Base-by-base conservation (phyloP, 2,888 invertebrate species). In the Zootermopsis nevadensis region DNA sequence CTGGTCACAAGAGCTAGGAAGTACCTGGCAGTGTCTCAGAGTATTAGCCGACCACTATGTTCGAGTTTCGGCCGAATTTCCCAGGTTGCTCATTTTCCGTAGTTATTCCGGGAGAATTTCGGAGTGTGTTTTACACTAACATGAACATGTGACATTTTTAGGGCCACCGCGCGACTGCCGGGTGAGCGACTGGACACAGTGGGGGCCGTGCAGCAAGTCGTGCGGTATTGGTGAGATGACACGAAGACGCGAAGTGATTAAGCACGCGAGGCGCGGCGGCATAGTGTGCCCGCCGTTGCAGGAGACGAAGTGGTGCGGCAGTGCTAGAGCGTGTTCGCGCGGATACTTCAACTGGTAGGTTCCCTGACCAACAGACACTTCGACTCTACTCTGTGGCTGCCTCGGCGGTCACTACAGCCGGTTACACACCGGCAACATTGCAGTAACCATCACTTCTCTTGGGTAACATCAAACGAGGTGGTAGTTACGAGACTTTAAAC, bases 161-260 rank as follows among this genome's bases (percentile, higher is more conserved):
- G 92, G 92, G 87, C 90, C 92, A 88, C 93, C 95, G 82, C 92
- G 95, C 86, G 96, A 97, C 90, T 97, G 97, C 90, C 94, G 95
- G 86, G 95, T 97, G 81, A 93, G 95, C 85, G 94, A 94, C 86
- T 97, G 97, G 97, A 94, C 95, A 38, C 93, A 94, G 83, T 97
- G 97, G 97, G 94, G 95, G 87, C 91, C 93, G 15, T 98, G 98
- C 91, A 96, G 95, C 90, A 95, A 95, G 88, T 94, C 95, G 81
- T 97, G 98, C 88, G 97, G 97, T 85, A 97, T 97, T 85, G 98
- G 98, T 35, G 95, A 96, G 88, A 96, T 95, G 89, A 92, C 94
- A 89, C 93, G 98, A 87, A 94, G 94, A 86, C 92, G 97, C 85
- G 93, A 94, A 86, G 93, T 98, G 83, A 90, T 95, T 86, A 94